phyloP scores from a whole-genome alignment of 1,140 invertebrate genomes.

The Laupala kohalensis region DNA sequence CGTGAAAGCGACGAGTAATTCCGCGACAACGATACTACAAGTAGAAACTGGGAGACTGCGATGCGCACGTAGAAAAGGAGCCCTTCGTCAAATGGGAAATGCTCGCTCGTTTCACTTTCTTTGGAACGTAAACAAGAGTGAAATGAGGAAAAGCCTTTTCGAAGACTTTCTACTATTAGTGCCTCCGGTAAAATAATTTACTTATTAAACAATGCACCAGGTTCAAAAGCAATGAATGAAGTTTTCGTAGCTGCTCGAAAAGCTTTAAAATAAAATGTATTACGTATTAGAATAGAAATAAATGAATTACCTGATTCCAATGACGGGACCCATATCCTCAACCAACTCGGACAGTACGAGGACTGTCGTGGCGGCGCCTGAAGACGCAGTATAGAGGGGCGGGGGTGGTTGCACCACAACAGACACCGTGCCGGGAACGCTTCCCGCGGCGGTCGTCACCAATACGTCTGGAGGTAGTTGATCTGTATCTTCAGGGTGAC shows the following conservation, averaged over 20 bases:
- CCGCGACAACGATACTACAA: neutral
- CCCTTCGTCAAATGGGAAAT: neutral
- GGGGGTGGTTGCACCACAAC: conserved; percentile 19
- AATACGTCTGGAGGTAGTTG: neutral
- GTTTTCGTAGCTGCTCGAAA: too few species aligned
- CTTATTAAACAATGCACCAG: too few species aligned
- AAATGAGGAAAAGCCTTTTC: too few species aligned
- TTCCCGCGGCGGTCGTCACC: neutral
- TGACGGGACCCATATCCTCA: conserved; percentile 22
- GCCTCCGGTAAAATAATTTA: too few species aligned
- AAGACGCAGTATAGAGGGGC: conserved; percentile 18
- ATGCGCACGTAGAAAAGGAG: neutral
- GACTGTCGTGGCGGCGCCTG: conserved; percentile 19
- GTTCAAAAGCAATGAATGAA: too few species aligned
- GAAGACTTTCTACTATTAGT: too few species aligned
- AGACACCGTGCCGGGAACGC: conserved; percentile 12
- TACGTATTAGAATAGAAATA: neutral
- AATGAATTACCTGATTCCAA: conserved; percentile 20
- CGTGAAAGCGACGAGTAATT: neutral
- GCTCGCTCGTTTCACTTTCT: too few species aligned
- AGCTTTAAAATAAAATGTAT: too few species aligned
- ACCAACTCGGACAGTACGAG: conserved; percentile 23
- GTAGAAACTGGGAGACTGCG: neutral
- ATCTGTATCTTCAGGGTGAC: neutral
- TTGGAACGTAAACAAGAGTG: too few species aligned